Conservation (phyloP, 2,888 invertebrate species). For the Andrena haemorrhoa region DNA sequence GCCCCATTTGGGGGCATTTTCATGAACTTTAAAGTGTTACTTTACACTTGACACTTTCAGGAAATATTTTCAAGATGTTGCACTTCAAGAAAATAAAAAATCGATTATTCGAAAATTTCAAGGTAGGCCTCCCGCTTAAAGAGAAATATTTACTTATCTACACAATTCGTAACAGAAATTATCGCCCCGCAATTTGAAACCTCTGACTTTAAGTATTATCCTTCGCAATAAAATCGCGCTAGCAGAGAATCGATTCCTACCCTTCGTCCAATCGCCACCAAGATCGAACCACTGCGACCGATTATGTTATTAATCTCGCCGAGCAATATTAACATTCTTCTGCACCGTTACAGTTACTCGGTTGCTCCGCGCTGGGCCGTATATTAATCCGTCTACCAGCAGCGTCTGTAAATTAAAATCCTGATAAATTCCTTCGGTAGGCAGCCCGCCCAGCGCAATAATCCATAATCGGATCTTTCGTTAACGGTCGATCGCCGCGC, state of each 20-base stretch:
- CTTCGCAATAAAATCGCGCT: background rate
- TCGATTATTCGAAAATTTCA: no score
- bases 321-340: background rate
- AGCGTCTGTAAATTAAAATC: conserved; percentile 21
- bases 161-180: no score
- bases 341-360: background rate
- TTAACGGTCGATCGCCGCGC: conserved; percentile 29
- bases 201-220: background rate
- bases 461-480: conserved; percentile 30
- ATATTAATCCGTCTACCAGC: conserved; percentile 3
- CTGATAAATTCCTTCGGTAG: conserved; percentile 8
- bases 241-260: background rate
- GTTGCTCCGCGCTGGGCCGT: background rate
- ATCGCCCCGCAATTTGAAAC: background rate
- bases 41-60: background rate
- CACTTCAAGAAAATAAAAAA: no score
- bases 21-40: no score
- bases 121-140: no score
- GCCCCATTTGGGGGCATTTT: no score
- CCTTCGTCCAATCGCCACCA: background rate
- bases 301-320: background rate
- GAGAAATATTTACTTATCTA: no score
- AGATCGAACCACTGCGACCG: background rate
- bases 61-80: no score
- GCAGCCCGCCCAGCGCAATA: conserved; percentile 20